phyloP scores from a whole-genome alignment of 1,140 invertebrate genomes.

The Rhynchophorus ferrugineus region DNA sequence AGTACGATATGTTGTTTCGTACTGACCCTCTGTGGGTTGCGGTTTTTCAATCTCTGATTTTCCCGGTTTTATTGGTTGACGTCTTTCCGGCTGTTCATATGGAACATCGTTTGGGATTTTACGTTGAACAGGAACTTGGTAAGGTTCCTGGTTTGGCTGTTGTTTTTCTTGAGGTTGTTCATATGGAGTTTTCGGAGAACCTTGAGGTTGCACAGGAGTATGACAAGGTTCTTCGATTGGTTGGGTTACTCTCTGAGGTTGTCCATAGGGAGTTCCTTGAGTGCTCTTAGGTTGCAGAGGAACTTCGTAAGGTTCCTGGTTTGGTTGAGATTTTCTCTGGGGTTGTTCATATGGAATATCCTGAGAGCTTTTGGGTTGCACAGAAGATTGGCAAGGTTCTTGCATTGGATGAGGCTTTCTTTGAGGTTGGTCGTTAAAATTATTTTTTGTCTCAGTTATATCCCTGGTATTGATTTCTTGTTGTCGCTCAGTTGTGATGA shows the following conservation, averaged over 20 bases:
- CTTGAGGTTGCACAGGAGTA: slow-evolving; percentile 25
- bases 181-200: not conserved
- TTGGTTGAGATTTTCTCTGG: slow-evolving; percentile 45
- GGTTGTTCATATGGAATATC: not conserved
- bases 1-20: slow-evolving; percentile 52
- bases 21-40: slow-evolving; percentile 41
- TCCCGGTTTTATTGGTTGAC: slow-evolving; percentile 28
- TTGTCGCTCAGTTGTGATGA: slow-evolving; percentile 24
- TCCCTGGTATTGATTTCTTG: slow-evolving; percentile 18
- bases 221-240: not conserved
- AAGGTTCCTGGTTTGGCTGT: slow-evolving; percentile 51
- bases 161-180: slow-evolving; percentile 30
- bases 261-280: no score
- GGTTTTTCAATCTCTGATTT: slow-evolving; percentile 31
- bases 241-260: not conserved
- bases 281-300: slow-evolving; percentile 39
- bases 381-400: slow-evolving; percentile 26
- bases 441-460: not conserved
- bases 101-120: slow-evolving; percentile 49
- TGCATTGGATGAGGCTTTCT: slow-evolving; percentile 1
- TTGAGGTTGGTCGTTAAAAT: not conserved
- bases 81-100: slow-evolving; percentile 23
- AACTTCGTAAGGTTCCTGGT: slow-evolving; percentile 42
- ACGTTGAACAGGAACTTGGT: not conserved
- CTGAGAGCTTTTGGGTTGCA: not conserved